Conservation (phyloP, 2,888 invertebrate species). For the Pristionchus entomophagus region DNA sequence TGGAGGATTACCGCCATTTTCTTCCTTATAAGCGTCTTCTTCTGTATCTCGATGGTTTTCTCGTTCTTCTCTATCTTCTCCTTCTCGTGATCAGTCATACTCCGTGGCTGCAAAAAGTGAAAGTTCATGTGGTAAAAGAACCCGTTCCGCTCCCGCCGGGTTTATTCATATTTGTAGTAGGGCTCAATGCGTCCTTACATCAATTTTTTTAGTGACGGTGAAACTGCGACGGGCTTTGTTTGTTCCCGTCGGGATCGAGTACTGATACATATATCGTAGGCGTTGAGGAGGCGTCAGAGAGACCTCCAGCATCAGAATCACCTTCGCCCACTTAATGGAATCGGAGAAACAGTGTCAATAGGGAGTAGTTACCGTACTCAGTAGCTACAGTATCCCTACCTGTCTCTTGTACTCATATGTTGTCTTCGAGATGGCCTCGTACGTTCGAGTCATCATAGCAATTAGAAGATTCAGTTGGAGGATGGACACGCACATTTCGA, state of each 20-base stretch:
- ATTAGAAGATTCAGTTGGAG: conserved; percentile 96
- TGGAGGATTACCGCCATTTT: background rate
- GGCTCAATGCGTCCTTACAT: too few relatives aligned
- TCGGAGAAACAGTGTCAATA: background rate
- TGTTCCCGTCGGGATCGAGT: conserved; percentile 85
- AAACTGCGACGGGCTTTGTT: conserved; percentile 65
- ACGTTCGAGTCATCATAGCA: conserved; percentile 99
- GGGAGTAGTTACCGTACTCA: too few relatives aligned
- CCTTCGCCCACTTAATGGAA: conserved; percentile 90
- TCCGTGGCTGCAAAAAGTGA: conserved; percentile 26
- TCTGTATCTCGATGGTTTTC: background rate
- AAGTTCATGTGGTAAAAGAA: too few relatives aligned
- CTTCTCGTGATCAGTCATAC: conserved; percentile 33
- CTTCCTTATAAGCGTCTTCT: conserved; percentile 29
- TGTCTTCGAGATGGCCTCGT: conserved; percentile 95
- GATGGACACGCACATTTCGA: conserved; percentile 96
- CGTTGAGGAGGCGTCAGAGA: conserved; percentile 92
- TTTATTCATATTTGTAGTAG: too few relatives aligned
- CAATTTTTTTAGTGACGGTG: conserved; percentile 61
- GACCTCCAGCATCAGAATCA: conserved; percentile 94
- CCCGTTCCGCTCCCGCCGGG: too few relatives aligned
- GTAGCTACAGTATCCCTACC: conserved; percentile 1
- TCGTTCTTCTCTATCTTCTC: background rate
- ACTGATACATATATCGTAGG: conserved; percentile 87
- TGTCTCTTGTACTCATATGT: conserved; percentile 91